Percentiles rank a stretch among this genome's conserved stretches.
Conservation (phyloP, 2,888 invertebrate genomes). For the Athalia cordata region DNA sequence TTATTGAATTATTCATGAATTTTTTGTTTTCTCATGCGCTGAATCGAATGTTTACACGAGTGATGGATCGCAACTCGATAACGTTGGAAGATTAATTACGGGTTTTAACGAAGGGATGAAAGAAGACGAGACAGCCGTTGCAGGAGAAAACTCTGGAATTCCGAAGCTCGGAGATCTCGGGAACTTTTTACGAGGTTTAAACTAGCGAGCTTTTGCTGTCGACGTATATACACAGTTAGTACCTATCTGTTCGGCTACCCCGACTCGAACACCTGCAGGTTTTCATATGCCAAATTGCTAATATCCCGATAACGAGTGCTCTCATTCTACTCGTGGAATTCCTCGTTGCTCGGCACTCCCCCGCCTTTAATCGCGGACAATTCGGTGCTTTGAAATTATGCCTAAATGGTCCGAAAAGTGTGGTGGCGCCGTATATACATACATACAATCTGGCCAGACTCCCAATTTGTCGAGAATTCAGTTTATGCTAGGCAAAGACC, state of each 20-base stretch:
- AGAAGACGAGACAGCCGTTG: background rate
- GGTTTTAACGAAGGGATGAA: background rate
- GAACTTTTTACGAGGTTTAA: too few relatives aligned
- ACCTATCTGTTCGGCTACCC: too few relatives aligned
- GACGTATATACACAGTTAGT: too few relatives aligned
- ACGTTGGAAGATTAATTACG: slow-evolving; percentile 14
- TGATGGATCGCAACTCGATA: background rate
- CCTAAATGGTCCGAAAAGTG: background rate
- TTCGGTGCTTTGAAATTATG: background rate
- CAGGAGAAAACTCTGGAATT: background rate
- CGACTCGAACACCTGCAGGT: too few relatives aligned
- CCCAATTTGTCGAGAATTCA: slow-evolving; percentile 66
- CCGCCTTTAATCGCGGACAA: background rate
- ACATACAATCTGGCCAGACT: slow-evolving; percentile 5
- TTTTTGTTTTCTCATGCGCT: background rate
- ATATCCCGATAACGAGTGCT: too few relatives aligned
- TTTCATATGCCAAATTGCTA: too few relatives aligned
- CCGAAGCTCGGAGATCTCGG: too few relatives aligned
- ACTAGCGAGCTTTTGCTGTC: too few relatives aligned
- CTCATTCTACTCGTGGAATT: too few relatives aligned
- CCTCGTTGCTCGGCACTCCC: background rate
- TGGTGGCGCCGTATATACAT: background rate
- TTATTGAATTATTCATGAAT: background rate
- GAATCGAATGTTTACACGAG: background rate
- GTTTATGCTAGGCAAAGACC: slow-evolving; percentile 57